Base-by-base conservation (phyloP, 2,797 vertebrate species). In the Tympanoctomys barrerae region DNA sequence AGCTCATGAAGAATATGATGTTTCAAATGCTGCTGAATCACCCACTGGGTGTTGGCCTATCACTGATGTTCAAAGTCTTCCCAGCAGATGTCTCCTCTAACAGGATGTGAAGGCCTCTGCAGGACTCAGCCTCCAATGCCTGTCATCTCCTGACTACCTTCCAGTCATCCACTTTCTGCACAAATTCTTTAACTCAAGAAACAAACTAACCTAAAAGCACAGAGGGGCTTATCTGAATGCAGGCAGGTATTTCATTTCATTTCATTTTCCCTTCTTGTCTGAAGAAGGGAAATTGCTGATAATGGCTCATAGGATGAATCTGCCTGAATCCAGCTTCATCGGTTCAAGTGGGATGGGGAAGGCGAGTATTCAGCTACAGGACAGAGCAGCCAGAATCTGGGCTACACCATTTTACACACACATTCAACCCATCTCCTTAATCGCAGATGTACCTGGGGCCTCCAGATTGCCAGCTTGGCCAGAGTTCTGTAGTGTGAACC, bases 161-260 rank as follows among this genome's bases (percentile, higher is more conserved):
- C 73, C 39, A 82, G 11, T 80, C 85, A 78, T 83, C 88, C 1
- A 18, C 90, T 90, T 94, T 94, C 83, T 73, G 64, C 71, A 92
- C 66, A 95, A 92, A 92, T 73, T 92, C n/a, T 80, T 79, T 87
- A 64, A 93, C 77, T 93, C 71, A 81, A 83, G 88, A 95, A 90
- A 87, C 90, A 84, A 97, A 83, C 59, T 62, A 77, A 54, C 77
- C 7, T 75, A 52, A 85, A 84, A 46, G 33, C n/a, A 3, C 1
- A 22, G 39, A 77, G 24, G 52, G 22, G 75, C 80, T 94, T 92
- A 95, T 96, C 97, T 95, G 92, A 93, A 94, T 90, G 95, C 89
- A 94, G 57, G 92, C 94, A 97, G 96, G 94, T 64, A 22, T 36
- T 46, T 94, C 57, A 59, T 85, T 90, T n/a, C n/a, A n/a, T n/a